Evolutionary conservation across 2,888 invertebrate species (phyloP).

Genomic region (Digitonthophagus gazella): DNA sequence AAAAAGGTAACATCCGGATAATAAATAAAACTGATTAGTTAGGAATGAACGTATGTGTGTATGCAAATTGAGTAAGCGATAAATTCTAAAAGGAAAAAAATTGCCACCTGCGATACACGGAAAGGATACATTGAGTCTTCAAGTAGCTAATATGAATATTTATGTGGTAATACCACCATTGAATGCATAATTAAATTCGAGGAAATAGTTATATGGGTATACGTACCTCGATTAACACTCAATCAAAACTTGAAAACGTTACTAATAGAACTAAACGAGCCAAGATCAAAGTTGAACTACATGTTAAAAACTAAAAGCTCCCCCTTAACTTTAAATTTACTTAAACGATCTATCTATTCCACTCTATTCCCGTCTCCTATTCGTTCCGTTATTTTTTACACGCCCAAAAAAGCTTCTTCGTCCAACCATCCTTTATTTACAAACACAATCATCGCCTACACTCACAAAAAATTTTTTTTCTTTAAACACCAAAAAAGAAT

Average conservation of each 20-base stretch:
- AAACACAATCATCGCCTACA: slow-evolving; percentile 24
- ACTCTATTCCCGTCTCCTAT: neutral
- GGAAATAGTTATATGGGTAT: too few species aligned
- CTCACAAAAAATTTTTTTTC: slow-evolving; percentile 7
- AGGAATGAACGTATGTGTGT: neutral
- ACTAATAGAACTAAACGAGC: neutral
- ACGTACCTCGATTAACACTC: neutral
- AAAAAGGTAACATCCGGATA: too few species aligned
- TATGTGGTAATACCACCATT: neutral
- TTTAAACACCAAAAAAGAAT: slow-evolving; percentile 18
- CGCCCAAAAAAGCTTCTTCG: neutral
- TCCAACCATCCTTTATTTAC: slow-evolving; percentile 17
- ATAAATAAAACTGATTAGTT: neutral
- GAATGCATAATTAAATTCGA: too few species aligned
- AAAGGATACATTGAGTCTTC: too few species aligned
- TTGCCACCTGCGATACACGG: neutral
- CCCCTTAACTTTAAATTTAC: neutral
- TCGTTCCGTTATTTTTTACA: neutral
- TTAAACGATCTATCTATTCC: too few species aligned
- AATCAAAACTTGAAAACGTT: neutral
- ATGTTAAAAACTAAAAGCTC: neutral
- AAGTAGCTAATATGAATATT: neutral
- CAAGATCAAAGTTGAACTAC: neutral
- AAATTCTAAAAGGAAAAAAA: too few species aligned
- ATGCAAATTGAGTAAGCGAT: neutral